These are phyloP conservation scores for Amphiprion percula DNA, from an alignment of 2,113 vertebrate genomes.

Conservation along the genomic window DNA sequence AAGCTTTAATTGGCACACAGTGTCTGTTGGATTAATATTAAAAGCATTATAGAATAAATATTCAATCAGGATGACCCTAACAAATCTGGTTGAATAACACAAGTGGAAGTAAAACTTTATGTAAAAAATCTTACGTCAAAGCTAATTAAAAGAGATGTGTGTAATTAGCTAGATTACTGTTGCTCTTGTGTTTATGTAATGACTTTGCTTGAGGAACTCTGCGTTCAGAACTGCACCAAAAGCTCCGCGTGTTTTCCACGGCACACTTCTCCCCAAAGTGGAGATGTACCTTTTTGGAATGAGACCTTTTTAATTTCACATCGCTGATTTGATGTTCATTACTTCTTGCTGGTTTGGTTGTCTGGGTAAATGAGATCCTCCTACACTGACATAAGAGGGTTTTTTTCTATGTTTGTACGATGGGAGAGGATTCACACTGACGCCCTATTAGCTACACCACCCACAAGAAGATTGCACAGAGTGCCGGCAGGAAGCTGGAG, in stretches of 20 bases:
- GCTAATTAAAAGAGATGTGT: no score
- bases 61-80: no score
- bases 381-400: constrained; percentile 12
- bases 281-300: constrained; percentile 20
- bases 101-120: no score
- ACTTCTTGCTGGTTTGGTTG: constrained; percentile 31
- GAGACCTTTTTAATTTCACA: constrained; percentile 8
- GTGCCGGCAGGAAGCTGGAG: background rate
- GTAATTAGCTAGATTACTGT: no score
- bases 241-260: background rate
- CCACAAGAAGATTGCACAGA: constrained; percentile 4
- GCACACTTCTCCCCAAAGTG: constrained; percentile 13
- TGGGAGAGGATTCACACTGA: constrained; percentile 48
- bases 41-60: no score
- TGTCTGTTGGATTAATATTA: no score
- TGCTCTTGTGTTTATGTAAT: background rate
- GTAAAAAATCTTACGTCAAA: no score
- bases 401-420: constrained; percentile 5
- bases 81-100: no score
- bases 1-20: no score
- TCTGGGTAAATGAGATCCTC: constrained; percentile 45
- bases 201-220: background rate
- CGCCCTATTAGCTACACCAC: background rate
- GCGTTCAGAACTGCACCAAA: background rate
- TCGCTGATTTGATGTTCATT: constrained; percentile 15